Evolutionary conservation across 2,113 vertebrate species (phyloP).

Genomic region (Girardinichthys multiradiatus): DNA sequence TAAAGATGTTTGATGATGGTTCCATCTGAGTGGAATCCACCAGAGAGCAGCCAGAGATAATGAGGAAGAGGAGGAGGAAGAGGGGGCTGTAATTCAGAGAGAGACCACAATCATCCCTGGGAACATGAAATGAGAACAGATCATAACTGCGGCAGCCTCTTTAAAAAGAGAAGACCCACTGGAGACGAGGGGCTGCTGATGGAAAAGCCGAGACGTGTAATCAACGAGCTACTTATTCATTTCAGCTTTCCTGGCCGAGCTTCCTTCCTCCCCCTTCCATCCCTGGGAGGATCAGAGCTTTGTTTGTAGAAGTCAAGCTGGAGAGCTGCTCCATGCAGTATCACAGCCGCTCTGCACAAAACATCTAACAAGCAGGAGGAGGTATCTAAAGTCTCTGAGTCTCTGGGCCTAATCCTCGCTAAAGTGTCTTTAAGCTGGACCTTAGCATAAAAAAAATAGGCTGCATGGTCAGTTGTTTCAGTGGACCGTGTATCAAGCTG

Average conservation of each 20-base stretch:
- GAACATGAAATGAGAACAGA: slow-evolving; percentile 26
- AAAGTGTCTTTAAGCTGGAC: background rate
- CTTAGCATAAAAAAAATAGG: background rate
- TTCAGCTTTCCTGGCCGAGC: slow-evolving; percentile 65
- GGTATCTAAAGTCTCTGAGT: background rate
- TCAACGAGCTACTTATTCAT: slow-evolving; percentile 63
- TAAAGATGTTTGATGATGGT: background rate
- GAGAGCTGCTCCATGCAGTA: slow-evolving; percentile 64
- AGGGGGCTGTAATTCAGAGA: slow-evolving; percentile 10
- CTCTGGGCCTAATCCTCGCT: background rate
- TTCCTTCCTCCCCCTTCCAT: slow-evolving; percentile 11
- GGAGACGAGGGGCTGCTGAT: slow-evolving; percentile 48
- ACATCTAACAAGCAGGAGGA: slow-evolving; percentile 11
- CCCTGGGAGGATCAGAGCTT: slow-evolving; percentile 38
- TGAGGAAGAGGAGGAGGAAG: background rate
- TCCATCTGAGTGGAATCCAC: background rate
- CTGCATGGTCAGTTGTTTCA: background rate
- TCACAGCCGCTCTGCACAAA: slow-evolving; percentile 13
- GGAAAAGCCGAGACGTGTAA: slow-evolving; percentile 67
- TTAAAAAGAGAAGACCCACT: slow-evolving; percentile 31
- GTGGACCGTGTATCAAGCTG: background rate
- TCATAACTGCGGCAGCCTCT: slow-evolving; percentile 52
- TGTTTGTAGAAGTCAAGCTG: slow-evolving; percentile 53
- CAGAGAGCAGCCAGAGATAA: slow-evolving; percentile 19
- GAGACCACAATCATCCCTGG: slow-evolving; percentile 35